These are phyloP conservation scores for Eumacrocentrus americanus DNA, from an alignment of 2,888 invertebrate genomes.

Conservation along the genomic window DNA sequence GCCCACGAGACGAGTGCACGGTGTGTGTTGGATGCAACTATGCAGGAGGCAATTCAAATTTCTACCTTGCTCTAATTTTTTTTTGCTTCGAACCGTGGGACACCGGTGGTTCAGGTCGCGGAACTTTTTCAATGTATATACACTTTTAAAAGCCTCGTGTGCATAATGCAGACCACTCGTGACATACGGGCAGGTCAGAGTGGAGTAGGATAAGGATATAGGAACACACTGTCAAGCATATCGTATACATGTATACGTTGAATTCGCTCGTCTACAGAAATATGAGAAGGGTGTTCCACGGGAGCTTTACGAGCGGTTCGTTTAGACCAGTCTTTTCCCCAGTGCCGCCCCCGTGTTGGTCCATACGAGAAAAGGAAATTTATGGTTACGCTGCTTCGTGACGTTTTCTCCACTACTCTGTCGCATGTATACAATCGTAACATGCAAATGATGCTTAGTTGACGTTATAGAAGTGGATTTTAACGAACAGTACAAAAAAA, in stretches of 20 bases:
- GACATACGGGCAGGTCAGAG: conserved; percentile 27
- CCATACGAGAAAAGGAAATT: conserved; percentile 18
- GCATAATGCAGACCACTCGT: conserved; percentile 47
- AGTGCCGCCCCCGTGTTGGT: not conserved
- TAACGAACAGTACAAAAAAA: no score
- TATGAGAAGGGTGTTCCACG: conserved; percentile 33
- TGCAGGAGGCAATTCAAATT: conserved; percentile 45
- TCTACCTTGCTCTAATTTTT: conserved; percentile 27
- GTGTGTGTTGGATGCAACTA: conserved; percentile 10
- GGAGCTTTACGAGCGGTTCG: conserved; percentile 37
- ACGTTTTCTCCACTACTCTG: not conserved
- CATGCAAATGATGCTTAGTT: not conserved
- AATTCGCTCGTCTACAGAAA: conserved; percentile 45
- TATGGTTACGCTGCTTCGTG: conserved; percentile 15
- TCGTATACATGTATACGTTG: conserved; percentile 33
- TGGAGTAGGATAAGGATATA: conserved; percentile 24
- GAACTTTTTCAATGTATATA: conserved; percentile 48
- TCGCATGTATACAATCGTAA: not conserved
- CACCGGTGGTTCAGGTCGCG: conserved; percentile 28
- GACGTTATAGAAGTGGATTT: not conserved
- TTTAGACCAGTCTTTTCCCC: conserved; percentile 28
- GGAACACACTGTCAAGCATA: conserved; percentile 6
- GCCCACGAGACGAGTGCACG: not conserved
- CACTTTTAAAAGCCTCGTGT: conserved; percentile 44
- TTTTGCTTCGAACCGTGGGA: conserved; percentile 26